phyloP scores from a whole-genome alignment of 1,140 invertebrate genomes.

The Trypoxylus dichotomus region DNA sequence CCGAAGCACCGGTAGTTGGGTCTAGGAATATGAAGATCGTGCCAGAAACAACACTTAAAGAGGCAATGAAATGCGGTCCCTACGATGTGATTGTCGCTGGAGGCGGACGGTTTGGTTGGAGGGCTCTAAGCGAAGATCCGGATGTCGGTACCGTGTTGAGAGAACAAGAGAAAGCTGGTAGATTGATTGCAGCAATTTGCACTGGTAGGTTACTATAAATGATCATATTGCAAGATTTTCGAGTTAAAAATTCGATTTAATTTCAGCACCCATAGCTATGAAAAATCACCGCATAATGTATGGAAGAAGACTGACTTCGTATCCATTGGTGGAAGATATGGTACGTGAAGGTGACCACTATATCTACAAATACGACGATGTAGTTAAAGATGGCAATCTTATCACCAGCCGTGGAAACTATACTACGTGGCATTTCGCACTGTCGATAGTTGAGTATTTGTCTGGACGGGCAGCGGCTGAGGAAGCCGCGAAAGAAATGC shows the following conservation, averaged over 20 bases:
- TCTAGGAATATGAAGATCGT: conserved; percentile 32
- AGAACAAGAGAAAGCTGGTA: conserved; percentile 36
- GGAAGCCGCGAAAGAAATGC: conserved; percentile 35
- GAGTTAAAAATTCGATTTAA: background rate
- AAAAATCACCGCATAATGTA: conserved; percentile 35
- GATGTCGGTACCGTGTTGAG: conserved; percentile 33
- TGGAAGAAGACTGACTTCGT: conserved; percentile 34
- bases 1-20: conserved; percentile 30
- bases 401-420: conserved; percentile 35
- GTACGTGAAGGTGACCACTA: conserved; percentile 38
- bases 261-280: conserved; percentile 36
- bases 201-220: conserved; percentile 30
- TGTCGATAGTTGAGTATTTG: conserved; percentile 33
- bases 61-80: conserved; percentile 35
- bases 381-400: conserved; percentile 36
- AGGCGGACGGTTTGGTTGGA: conserved; percentile 34
- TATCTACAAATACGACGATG: conserved; percentile 38
- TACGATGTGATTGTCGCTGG: conserved; percentile 36
- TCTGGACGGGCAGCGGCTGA: conserved; percentile 27
- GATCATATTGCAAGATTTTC: background rate
- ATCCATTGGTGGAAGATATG: conserved; percentile 32
- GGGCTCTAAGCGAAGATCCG: conserved; percentile 29
- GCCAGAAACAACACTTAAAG: conserved; percentile 34
- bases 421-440: conserved; percentile 35
- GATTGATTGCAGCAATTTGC: conserved; percentile 37